These are phyloP conservation scores for Chymomyza caudatula DNA, from an alignment of 2,888 invertebrate species.

Conservation along the genomic window DNA sequence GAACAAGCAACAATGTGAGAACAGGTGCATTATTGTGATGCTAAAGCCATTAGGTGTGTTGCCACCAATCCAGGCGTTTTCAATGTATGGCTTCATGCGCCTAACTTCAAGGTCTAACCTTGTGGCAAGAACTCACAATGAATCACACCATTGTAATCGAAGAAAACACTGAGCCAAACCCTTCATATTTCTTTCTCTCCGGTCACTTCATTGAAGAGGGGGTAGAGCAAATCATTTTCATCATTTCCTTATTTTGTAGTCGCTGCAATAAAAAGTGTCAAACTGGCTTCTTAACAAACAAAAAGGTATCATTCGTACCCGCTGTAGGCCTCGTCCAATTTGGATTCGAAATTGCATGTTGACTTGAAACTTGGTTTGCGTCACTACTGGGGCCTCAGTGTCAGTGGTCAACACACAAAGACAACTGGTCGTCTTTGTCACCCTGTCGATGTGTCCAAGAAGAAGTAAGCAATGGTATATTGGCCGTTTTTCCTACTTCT, in stretches of 20 bases:
- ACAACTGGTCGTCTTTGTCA: conserved; percentile 99
- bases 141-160: too few species aligned
- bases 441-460: conserved; percentile 99
- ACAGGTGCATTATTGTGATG: too few species aligned
- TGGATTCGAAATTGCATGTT: conserved; percentile 99
- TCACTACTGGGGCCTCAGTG: conserved; percentile 99
- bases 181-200: too few species aligned
- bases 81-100: too few species aligned
- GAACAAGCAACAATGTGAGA: too few species aligned
- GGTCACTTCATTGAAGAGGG: too few species aligned
- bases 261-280: conserved; percentile 99
- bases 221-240: conserved; percentile 98
- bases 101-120: too few species aligned
- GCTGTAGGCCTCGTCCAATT: conserved; percentile 93
- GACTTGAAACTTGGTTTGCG: conserved; percentile 99
- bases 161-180: too few species aligned
- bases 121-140: too few species aligned
- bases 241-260: conserved; percentile 99
- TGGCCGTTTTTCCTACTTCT: conserved; percentile 31
- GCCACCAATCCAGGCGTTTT: too few species aligned
- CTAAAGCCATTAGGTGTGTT: too few species aligned
- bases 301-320: conserved; percentile 98
- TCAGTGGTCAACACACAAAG: conserved; percentile 99
- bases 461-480: conserved; percentile 87
- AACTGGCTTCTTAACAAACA: conserved; percentile 99